Percentiles rank a stretch among this genome's conserved stretches.
Evolutionary conservation across 92 coral and sea anemone genomes (phyloP).

Genomic region (Heliopora coerulea): DNA sequence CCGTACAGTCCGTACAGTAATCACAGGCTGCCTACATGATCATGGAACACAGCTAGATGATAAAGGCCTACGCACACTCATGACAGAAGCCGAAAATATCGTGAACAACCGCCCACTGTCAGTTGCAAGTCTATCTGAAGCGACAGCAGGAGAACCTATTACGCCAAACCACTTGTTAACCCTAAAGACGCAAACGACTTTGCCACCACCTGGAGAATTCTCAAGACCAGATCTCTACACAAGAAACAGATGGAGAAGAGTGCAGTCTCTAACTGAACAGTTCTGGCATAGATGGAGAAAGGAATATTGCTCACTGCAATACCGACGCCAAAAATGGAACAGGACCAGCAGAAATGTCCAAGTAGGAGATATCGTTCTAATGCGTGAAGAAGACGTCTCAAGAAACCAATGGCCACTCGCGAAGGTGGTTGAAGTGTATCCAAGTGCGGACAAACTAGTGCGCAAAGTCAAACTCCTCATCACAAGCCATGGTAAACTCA

Average conservation of each 20-base stretch:
- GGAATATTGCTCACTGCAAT: slow-evolving; percentile 36
- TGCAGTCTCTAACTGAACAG: slow-evolving; percentile 54
- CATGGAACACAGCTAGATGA: slow-evolving; percentile 46
- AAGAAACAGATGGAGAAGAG: slow-evolving; percentile 51
- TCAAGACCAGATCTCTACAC: slow-evolving; percentile 39
- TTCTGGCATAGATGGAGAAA: slow-evolving; percentile 42
- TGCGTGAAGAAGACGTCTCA: slow-evolving; percentile 40
- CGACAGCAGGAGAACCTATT: slow-evolving; percentile 38
- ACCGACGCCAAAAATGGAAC: slow-evolving; percentile 43
- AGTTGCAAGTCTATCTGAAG: slow-evolving; percentile 34
- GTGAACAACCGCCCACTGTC: slow-evolving; percentile 51
- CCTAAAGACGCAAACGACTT: slow-evolving; percentile 22
- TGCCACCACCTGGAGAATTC: slow-evolving; percentile 55
- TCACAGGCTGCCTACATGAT: slow-evolving; percentile 14
- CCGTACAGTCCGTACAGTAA: slow-evolving; percentile 39
- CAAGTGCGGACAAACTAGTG: slow-evolving; percentile 54
- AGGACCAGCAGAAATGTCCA: slow-evolving; percentile 7
- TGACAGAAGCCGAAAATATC: slow-evolving; percentile 41
- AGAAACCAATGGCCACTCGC: slow-evolving; percentile 66
- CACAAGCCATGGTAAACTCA: too few relatives aligned
- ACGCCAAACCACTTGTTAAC: slow-evolving; percentile 52
- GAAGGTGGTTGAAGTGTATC: slow-evolving; percentile 50
- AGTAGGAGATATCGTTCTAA: slow-evolving; percentile 58
- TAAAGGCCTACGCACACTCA: slow-evolving; percentile 35
- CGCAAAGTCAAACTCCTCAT: slow-evolving; percentile 54